Base-by-base conservation (phyloP, 2,113 vertebrate genomes). In the Chaenocephalus aceratus region DNA sequence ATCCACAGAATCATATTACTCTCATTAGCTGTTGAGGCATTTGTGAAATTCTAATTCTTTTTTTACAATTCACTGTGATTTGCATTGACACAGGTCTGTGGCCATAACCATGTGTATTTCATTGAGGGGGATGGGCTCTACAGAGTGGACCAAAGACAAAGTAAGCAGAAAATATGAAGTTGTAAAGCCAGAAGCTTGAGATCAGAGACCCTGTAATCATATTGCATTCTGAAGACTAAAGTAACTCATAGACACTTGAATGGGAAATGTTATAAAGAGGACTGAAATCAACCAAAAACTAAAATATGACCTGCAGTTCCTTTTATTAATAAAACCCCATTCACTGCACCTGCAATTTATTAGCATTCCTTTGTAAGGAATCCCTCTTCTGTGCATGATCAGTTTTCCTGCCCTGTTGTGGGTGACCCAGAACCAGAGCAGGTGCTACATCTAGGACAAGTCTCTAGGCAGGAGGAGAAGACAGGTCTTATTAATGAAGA, bases 91-190 rank as follows among this genome's bases (percentile, higher is more conserved):
- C 92, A 98, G 97, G 84, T 97, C 26, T 94, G 77, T 61, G 94
- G 96, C 79, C 94, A 87, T 49, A 90, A 94, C 21, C 95, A 96
- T 83, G 86, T 95, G 45, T 99, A 99, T 89, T 96, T 96, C 81
- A 92, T 96, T 89, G 95, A 97, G 79, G 91, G 93, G 13, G 94
- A 95, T 77, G 95, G 94, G 72, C 91, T 99, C 91, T 97, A 96
- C 92, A 93, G 93, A 84, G 75, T 80, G 53, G 77, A 89, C 63
- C 82, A 61, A 44, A 88, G 61, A 86, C 85, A 93, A 72, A 93
- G 97, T 98, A 96, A 92, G 84, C 6, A 61, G 30, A 36, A 21
- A 61, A 36, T 23, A 44, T 64, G 13, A 45, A 3, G 11, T 23
- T 52, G 11, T 53, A 57, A 30, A 53, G 57, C 26, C 18, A 15